A percentile compares a stretch with the other conserved stretches of the same genome.
Conservation (phyloP, 1,140 invertebrate species). For the Sinella curviseta region DNA sequence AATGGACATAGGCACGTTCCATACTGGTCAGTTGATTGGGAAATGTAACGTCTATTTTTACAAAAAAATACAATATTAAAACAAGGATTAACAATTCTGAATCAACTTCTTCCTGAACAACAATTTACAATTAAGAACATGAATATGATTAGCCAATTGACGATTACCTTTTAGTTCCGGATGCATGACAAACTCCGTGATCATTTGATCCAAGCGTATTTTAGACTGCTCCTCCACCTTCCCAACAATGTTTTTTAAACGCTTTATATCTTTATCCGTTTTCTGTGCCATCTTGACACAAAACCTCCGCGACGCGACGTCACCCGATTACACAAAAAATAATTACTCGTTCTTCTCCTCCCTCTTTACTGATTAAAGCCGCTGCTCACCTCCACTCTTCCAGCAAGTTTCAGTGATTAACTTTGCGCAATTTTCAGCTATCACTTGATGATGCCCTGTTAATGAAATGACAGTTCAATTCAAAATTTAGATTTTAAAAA, state of each 20-base stretch:
- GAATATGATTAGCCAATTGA: not conserved
- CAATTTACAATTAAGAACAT: not conserved
- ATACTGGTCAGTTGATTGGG: slow-evolving; percentile 72
- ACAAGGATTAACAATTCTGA: not conserved
- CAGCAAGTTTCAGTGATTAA: too few relatives aligned
- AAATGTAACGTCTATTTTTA: slow-evolving; percentile 61
- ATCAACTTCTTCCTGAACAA: too few relatives aligned
- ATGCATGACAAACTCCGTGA: not conserved
- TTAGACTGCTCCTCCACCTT: not conserved
- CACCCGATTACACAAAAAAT: too few relatives aligned
- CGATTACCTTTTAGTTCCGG: not conserved
- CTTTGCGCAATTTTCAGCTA: too few relatives aligned
- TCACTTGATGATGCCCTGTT: too few relatives aligned
- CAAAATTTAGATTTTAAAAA: too few relatives aligned
- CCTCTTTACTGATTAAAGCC: too few relatives aligned
- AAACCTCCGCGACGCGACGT: not conserved
- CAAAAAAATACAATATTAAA: not conserved
- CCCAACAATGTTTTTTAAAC: not conserved
- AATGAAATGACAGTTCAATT: too few relatives aligned
- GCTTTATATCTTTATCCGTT: not conserved
- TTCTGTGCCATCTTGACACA: not conserved
- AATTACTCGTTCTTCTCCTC: too few relatives aligned
- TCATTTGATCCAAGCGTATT: not conserved
- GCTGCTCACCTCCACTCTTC: too few relatives aligned
- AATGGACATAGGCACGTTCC: slow-evolving; percentile 77